Percentiles rank a stretch among this genome's conserved stretches.
These are phyloP conservation scores for Desoria tigrina DNA, from an alignment of 2,888 invertebrate species.

Conservation along the genomic window DNA sequence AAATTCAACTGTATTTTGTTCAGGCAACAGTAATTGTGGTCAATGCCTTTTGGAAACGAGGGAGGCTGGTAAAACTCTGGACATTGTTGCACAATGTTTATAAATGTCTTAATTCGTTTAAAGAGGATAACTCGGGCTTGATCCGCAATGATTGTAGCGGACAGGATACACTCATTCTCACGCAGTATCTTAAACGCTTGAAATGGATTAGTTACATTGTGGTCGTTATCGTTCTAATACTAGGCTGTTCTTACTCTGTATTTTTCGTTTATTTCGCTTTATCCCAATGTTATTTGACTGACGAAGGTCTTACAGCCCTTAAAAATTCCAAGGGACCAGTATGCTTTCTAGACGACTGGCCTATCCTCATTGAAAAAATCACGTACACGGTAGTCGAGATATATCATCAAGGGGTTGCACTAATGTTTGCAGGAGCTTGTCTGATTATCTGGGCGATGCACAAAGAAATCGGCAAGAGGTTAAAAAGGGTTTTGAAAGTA, in stretches of 20 bases:
- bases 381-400: neutral
- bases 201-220: neutral
- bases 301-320: neutral
- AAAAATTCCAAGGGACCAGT: no score
- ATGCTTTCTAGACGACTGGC: neutral
- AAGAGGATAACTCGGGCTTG: no score
- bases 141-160: no score
- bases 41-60: neutral
- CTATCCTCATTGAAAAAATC: slow-evolving; percentile 5
- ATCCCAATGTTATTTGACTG: neutral
- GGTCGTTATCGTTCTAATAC: neutral
- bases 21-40: neutral
- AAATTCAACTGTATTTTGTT: neutral
- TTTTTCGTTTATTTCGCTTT: neutral
- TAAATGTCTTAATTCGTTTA: neutral
- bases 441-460: slow-evolving; percentile 25
- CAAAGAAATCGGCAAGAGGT: slow-evolving; percentile 24
- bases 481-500: slow-evolving; percentile 13
- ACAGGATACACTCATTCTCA: neutral
- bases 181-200: neutral
- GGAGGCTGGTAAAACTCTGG: slow-evolving; percentile 3
- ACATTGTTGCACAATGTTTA: neutral
- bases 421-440: slow-evolving; percentile 29
- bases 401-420: slow-evolving; percentile 18
- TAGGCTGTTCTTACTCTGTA: neutral